A percentile compares a stretch with the other conserved stretches of the same genome.
Evolutionary conservation across 2,888 invertebrate species (phyloP).

Genomic region (Formica aserva): DNA sequence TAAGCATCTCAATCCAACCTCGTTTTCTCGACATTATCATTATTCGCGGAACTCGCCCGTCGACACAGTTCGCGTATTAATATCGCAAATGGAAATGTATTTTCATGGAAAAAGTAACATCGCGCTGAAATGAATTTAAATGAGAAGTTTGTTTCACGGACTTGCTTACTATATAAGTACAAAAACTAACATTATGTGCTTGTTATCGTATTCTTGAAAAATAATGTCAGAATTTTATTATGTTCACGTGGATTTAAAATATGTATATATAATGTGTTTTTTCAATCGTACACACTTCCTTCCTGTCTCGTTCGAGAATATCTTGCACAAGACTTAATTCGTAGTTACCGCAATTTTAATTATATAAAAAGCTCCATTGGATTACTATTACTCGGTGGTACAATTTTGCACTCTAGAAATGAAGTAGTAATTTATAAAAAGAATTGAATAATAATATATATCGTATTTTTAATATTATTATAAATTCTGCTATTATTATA

Average conservation of each 20-base stretch:
- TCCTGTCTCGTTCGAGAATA: not conserved
- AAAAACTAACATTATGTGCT: conserved; percentile 31
- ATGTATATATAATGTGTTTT: not conserved
- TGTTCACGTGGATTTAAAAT: not conserved
- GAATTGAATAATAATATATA: not conserved
- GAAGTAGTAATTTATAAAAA: not conserved
- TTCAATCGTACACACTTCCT: not conserved
- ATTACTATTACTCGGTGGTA: conserved; percentile 10
- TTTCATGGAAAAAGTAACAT: conserved; percentile 47
- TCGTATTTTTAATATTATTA: not conserved
- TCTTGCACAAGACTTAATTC: not conserved
- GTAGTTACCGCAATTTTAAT: conserved; percentile 2
- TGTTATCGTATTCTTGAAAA: conserved; percentile 33
- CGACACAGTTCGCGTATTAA: conserved; percentile 43
- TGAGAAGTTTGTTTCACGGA: conserved; percentile 39
- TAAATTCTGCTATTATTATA: not conserved
- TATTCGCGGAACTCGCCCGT: conserved; percentile 22
- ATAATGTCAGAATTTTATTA: conserved; percentile 22
- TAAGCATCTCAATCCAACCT: conserved; percentile 37
- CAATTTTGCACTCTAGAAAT: not conserved
- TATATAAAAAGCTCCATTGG: not conserved
- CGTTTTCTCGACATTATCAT: conserved; percentile 39
- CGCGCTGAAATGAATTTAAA: conserved; percentile 46
- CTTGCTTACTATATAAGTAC: conserved; percentile 22
- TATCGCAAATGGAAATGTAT: conserved; percentile 51